Evolutionary conservation across 2,797 vertebrate genomes (phyloP).

Genomic region (Pristis pectinata): DNA sequence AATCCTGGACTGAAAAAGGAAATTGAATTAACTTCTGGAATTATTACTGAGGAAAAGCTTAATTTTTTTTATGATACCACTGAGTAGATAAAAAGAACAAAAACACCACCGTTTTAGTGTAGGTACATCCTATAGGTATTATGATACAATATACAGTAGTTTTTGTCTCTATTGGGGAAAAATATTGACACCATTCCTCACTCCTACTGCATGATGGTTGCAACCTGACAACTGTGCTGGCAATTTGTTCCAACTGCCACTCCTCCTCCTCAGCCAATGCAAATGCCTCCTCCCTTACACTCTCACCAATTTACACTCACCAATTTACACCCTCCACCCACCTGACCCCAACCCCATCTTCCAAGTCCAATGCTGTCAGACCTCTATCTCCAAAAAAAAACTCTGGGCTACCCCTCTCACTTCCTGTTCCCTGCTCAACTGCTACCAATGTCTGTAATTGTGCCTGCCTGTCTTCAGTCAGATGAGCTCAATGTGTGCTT

Average conservation of each 20-base stretch:
- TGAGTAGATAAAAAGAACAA: background rate
- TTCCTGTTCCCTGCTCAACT: too few relatives aligned
- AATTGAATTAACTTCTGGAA: background rate
- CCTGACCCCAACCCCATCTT: too few relatives aligned
- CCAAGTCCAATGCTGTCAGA: background rate
- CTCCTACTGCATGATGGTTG: background rate
- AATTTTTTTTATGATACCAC: background rate
- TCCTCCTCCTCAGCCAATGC: background rate
- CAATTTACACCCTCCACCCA: background rate
- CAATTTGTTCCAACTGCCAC: background rate
- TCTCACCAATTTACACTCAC: background rate
- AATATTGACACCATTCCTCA: background rate
- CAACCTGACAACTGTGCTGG: background rate
- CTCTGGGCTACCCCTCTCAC: background rate
- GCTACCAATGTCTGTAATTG: too few relatives aligned
- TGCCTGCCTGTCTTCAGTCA: too few relatives aligned
- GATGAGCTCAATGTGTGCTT: background rate
- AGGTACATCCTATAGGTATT: background rate
- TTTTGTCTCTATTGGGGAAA: background rate
- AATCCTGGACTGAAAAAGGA: background rate
- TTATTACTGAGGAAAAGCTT: background rate
- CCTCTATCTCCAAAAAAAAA: background rate
- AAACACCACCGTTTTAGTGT: background rate
- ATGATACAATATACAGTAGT: background rate
- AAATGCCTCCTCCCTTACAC: background rate